Base-by-base conservation (phyloP, 2,888 invertebrate genomes). In the Lycophotia porphyrea region DNA sequence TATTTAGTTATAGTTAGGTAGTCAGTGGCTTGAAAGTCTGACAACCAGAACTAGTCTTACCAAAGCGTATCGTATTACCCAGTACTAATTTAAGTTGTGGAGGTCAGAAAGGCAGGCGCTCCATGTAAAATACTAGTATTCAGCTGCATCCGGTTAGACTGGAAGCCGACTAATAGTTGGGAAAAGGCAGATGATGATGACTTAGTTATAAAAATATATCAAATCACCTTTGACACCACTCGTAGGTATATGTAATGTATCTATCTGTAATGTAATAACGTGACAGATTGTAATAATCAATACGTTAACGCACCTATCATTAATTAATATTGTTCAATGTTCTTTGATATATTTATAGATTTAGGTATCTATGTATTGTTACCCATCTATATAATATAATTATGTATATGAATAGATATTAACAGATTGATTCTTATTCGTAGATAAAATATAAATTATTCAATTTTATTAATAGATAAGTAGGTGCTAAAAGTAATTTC, bases 191-290 rank as follows among this genome's bases (percentile, higher is more conserved):
- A 44, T 44, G 44, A 44, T 44, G 5, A 44, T 44, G 15, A 44
- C 18, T 58, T 2, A 24, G n/a, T 36, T 21, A 34, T 68, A 34
- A 72, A 55, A 72, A 34, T n/a, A 42, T 24, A 7, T 81, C 52
- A 66, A 75, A 55, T 81, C 81, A 81, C 81, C 78, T 78, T 66
- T 78, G 66, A 81, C 78, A 78, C 24, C 24, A 74, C 66, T 66
- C 60, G 34, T 49, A 68, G 13, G 36, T 27, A 63, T 78, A 55
- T 71, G 47, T 85, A 64, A 64, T 47, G 55, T 82, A 77, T 80
- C 64, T 80, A 66, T 81, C n/a, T 47, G 78, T 81, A 78, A 81
- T 49, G 52, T 66, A 44, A 74, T 72, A 63, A 49, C 72, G 24
- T 73, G 74, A 80, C 71, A 78, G 44, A 64, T 73, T 39, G 47